Evolutionary conservation across 2,888 invertebrate species (phyloP).

Genomic region (Neoascia interrupta): DNA sequence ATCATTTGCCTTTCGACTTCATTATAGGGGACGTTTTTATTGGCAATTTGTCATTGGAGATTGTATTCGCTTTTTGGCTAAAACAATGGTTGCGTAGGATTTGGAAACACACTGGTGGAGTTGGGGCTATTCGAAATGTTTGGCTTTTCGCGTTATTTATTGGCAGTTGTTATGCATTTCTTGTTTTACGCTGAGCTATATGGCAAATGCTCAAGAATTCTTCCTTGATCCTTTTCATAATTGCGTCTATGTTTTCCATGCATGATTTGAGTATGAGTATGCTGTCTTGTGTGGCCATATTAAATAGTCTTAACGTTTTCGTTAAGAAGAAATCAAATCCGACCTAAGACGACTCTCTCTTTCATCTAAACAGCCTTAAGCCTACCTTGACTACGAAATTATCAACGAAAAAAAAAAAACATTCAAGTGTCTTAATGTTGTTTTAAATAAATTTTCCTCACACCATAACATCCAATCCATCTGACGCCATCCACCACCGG

Average conservation of each 20-base stretch:
- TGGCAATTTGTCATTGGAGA: slow-evolving; percentile 32
- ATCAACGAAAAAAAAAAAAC: too few relatives aligned
- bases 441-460: not conserved
- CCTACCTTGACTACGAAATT: too few relatives aligned
- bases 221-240: too few relatives aligned
- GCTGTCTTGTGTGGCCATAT: too few relatives aligned
- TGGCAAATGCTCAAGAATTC: too few relatives aligned
- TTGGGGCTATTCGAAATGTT: not conserved
- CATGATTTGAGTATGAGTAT: too few relatives aligned
- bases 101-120: not conserved
- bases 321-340: too few relatives aligned
- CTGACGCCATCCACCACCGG: slow-evolving; percentile 9
- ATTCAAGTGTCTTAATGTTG: too few relatives aligned
- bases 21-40: slow-evolving; percentile 27
- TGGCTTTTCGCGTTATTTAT: slow-evolving; percentile 3
- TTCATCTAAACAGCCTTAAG: too few relatives aligned
- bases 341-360: too few relatives aligned
- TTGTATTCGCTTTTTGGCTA: slow-evolving; percentile 38
- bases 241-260: too few relatives aligned
- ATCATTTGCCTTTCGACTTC: slow-evolving; percentile 23
- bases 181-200: not conserved
- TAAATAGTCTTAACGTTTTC: too few relatives aligned
- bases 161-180: not conserved
- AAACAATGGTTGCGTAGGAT: slow-evolving; percentile 38
- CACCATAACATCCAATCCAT: not conserved